Evolutionary conservation across 2,888 invertebrate species (phyloP).

Genomic region (Lysandra coridon): DNA sequence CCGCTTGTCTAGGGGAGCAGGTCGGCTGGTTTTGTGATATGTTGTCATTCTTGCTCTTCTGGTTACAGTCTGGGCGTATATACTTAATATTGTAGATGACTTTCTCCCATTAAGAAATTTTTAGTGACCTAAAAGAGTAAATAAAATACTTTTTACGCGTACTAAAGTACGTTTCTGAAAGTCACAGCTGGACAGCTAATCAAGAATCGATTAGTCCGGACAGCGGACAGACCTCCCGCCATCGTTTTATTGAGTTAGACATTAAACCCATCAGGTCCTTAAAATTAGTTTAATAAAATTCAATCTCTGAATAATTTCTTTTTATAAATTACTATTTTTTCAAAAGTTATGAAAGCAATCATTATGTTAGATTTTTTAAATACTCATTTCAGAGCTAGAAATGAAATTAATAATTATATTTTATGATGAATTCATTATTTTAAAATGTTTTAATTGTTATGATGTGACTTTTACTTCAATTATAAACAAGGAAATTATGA

Average conservation of each 20-base stretch:
- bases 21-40: too few species aligned
- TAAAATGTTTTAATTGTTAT: too few species aligned
- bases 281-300: background rate
- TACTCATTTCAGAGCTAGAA: too few species aligned
- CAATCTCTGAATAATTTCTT: background rate
- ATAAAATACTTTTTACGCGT: background rate
- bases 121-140: background rate
- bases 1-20: too few species aligned
- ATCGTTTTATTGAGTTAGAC: background rate
- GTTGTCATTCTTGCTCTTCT: too few species aligned
- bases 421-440: too few species aligned
- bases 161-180: background rate
- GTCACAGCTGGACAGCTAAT: background rate
- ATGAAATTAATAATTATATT: too few species aligned
- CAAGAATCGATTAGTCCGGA: slow-evolving; percentile 4
- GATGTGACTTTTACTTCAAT: too few species aligned
- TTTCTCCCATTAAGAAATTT: background rate
- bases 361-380: background rate
- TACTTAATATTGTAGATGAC: too few species aligned
- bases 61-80: too few species aligned
- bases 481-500: too few species aligned
- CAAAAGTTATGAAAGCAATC: background rate
- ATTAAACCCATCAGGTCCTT: background rate
- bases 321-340: background rate
- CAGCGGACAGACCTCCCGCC: background rate